A percentile compares a stretch with the other conserved stretches of the same genome.
Conservation (phyloP, 2,113 vertebrate genomes). For the Dissostichus mawsoni region DNA sequence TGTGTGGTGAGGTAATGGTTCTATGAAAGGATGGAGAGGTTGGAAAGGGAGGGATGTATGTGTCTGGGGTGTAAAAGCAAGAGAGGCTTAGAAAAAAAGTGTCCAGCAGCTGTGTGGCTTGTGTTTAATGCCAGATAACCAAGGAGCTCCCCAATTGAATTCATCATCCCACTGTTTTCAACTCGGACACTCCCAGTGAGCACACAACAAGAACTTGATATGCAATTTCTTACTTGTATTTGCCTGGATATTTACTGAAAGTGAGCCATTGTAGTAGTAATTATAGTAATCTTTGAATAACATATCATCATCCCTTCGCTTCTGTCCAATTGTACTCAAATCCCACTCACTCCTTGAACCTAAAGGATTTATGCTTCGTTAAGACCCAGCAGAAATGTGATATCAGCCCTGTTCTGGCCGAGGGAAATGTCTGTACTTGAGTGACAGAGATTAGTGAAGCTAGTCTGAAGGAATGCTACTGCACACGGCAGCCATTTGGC, state of each 20-base stretch:
- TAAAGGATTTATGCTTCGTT: constrained; percentile 38
- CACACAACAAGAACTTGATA: constrained; percentile 13
- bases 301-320: constrained; percentile 5
- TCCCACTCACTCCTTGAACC: constrained; percentile 31
- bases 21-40: constrained; percentile 58
- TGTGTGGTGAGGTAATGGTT: constrained; percentile 74
- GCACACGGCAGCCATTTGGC: constrained; percentile 43
- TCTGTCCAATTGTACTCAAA: constrained; percentile 39
- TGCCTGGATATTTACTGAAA: neutral
- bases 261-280: neutral
- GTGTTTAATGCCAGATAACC: constrained; percentile 63
- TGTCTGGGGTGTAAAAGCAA: constrained; percentile 39
- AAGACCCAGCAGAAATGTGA: constrained; percentile 46
- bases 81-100: constrained; percentile 31
- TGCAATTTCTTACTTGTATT: neutral
- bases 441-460: constrained; percentile 55
- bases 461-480: constrained; percentile 62
- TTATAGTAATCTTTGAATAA: neutral
- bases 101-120: constrained; percentile 72
- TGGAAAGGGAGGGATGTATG: constrained; percentile 39
- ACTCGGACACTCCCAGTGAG: constrained; percentile 45
- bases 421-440: constrained; percentile 64
- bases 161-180: constrained; percentile 53
- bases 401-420: constrained; percentile 37
- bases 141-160: constrained; percentile 49